Conservation (phyloP, 2,888 invertebrate species). For the Molorchus minor region DNA sequence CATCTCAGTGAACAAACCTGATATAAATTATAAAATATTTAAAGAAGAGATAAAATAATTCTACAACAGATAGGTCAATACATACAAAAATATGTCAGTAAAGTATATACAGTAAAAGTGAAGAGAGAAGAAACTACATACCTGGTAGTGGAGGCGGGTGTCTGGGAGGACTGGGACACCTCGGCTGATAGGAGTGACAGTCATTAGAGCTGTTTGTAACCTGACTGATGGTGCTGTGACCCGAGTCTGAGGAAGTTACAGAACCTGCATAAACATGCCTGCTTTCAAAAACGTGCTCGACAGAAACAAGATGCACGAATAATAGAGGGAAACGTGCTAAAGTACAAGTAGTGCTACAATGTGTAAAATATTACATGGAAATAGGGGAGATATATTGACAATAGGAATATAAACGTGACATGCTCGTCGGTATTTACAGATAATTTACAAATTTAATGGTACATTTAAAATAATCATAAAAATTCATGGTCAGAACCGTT, state of each 20-base stretch:
- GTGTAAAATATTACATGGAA: background rate
- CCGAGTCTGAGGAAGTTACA: slow-evolving; percentile 91
- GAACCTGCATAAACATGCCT: slow-evolving; percentile 70
- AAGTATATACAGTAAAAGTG: background rate
- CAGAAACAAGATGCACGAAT: slow-evolving; percentile 30
- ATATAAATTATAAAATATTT: no score
- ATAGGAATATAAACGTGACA: background rate
- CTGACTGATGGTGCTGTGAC: slow-evolving; percentile 80
- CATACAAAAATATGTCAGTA: slow-evolving; percentile 7
- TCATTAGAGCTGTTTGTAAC: slow-evolving; percentile 67
- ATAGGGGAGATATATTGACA: slow-evolving; percentile 10
- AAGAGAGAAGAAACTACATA: slow-evolving; percentile 47
- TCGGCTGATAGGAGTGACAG: slow-evolving; percentile 58
- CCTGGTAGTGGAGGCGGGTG: slow-evolving; percentile 59
- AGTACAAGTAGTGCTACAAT: slow-evolving; percentile 15
- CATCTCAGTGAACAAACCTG: no score
- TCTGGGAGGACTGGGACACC: slow-evolving; percentile 59
- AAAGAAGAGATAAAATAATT: no score
- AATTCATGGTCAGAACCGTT: no score
- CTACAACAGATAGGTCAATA: slow-evolving; percentile 12
- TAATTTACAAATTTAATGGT: background rate
- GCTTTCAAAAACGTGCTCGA: slow-evolving; percentile 36
- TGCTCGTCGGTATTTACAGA: background rate
- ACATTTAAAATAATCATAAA: no score
- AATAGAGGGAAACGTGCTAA: slow-evolving; percentile 18